Evolutionary conservation across 2,888 invertebrate genomes (phyloP), one percentile per base, ranked within the genome.

Genomic region (Stegana nigrithorax): DNA sequence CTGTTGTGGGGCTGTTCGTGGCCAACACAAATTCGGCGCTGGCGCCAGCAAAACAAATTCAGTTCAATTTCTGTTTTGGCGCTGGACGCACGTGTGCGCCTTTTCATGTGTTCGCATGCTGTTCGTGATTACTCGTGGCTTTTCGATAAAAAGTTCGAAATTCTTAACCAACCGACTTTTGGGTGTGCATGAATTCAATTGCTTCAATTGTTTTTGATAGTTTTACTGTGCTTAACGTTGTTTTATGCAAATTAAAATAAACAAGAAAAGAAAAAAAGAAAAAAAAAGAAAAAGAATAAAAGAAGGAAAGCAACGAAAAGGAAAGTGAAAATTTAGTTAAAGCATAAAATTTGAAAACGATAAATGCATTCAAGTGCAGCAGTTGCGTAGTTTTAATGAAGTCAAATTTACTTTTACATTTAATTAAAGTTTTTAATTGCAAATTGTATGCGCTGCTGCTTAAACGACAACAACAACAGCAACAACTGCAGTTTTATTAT

Each of bases 21-120:
- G 42, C 23, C 47, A 12, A n/a, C n/a, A n/a, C n/a, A n/a, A n/a
- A n/a, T 47, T 47, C n/a, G 21, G 23, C 21, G 47, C 23, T 47
- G 42, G 7, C 25, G n/a, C 4, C 26, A n/a, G 14, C 39, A 50
- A 50, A 50, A 26, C 6, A 56, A 62, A 59, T 73, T 79, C 80
- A 76, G 80, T 76, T 77, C 70, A 68, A 65, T 73, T 72, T 75
- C 61, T 62, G 78, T 77, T 69, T 69, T 72, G 73, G 78, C 63
- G 72, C 62, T 68, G 80, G 70, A 73, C 72, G 73, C 78, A 76
- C 80, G 75, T 77, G 66, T 69, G 19, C 23, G 55, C 42, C 6
- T 42, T 19, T 14, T 6, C 42, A 26, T 25, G 5, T 14, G 2
- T 36, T 39, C 42, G 56, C 14, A 39, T n/a, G n/a, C n/a, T 14